Conservation (phyloP, 2,113 vertebrate genomes). For the Cheilinus undulatus region DNA sequence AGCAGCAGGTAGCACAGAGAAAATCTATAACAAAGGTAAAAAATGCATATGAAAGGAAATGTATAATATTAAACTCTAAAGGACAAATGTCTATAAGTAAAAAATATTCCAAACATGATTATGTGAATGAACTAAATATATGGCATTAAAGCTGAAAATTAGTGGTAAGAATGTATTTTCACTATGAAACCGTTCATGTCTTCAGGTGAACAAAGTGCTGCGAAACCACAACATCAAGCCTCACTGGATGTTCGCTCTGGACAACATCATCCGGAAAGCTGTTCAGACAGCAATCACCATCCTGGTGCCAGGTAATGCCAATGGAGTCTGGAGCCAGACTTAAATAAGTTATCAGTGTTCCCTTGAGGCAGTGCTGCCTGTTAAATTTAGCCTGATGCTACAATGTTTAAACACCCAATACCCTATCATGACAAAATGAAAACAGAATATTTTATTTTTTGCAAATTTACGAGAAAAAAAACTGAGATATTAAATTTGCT, state of each 20-base stretch:
- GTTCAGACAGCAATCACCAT: constrained; percentile 98
- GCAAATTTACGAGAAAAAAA: too few relatives aligned
- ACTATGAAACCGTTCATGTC: constrained; percentile 34
- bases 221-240: constrained; percentile 99
- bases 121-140: neutral
- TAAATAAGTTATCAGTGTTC: constrained; percentile 14
- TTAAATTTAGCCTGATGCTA: too few relatives aligned
- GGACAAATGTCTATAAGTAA: too few relatives aligned
- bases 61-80: too few relatives aligned
- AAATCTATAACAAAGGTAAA: too few relatives aligned
- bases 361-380: neutral
- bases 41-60: too few relatives aligned
- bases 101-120: neutral
- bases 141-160: neutral
- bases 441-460: too few relatives aligned
- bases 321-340: constrained; percentile 8
- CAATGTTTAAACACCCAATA: too few relatives aligned
- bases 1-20: too few relatives aligned
- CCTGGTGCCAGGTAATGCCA: constrained; percentile 92
- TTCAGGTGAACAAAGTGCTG: constrained; percentile 97
- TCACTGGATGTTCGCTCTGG: constrained; percentile 99
- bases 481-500: too few relatives aligned
- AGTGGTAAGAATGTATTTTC: neutral
- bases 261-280: constrained; percentile 98
- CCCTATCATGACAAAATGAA: too few relatives aligned